These are phyloP conservation scores for Hybos culiciformis DNA, from an alignment of 2,888 invertebrate genomes.

Conservation along the genomic window DNA sequence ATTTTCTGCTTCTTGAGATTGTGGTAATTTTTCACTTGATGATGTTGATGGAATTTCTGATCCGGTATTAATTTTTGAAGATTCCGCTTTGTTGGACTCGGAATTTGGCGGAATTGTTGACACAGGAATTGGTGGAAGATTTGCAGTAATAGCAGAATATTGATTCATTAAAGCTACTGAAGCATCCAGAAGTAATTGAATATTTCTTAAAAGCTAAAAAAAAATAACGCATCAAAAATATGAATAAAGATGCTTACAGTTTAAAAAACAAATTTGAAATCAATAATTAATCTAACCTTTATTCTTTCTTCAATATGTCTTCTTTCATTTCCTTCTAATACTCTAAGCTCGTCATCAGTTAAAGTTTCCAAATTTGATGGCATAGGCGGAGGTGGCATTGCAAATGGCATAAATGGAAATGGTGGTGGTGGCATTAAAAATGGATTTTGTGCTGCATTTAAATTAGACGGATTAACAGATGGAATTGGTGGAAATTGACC, in stretches of 20 bases:
- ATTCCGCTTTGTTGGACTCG: conserved; percentile 4
- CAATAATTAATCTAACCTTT: conserved; percentile 37
- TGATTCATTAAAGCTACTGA: conserved; percentile 90
- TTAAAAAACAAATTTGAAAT: neutral
- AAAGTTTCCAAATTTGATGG: conserved; percentile 61
- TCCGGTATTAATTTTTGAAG: neutral
- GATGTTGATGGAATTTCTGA: conserved; percentile 7
- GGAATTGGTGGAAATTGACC: too few relatives aligned
- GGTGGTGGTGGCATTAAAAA: conserved; percentile 35
- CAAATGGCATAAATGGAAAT: conserved; percentile 41
- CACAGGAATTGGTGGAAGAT: conserved; percentile 38
- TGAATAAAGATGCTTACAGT: neutral
- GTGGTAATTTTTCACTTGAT: conserved; percentile 6
- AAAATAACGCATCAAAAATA: conserved; percentile 6
- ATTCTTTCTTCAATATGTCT: conserved; percentile 83
- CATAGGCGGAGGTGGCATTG: conserved; percentile 57
- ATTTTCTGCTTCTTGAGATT: conserved; percentile 5
- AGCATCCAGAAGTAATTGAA: conserved; percentile 82
- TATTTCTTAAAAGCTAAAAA: conserved; percentile 61
- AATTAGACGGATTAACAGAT: too few relatives aligned
- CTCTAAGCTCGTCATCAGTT: conserved; percentile 66
- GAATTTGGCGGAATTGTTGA: conserved; percentile 17
- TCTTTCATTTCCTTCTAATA: conserved; percentile 81
- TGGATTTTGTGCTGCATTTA: conserved; percentile 15
- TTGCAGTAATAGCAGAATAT: conserved; percentile 59